Conservation (phyloP, 2,888 invertebrate genomes). For the Rhyacophila evoluta region DNA sequence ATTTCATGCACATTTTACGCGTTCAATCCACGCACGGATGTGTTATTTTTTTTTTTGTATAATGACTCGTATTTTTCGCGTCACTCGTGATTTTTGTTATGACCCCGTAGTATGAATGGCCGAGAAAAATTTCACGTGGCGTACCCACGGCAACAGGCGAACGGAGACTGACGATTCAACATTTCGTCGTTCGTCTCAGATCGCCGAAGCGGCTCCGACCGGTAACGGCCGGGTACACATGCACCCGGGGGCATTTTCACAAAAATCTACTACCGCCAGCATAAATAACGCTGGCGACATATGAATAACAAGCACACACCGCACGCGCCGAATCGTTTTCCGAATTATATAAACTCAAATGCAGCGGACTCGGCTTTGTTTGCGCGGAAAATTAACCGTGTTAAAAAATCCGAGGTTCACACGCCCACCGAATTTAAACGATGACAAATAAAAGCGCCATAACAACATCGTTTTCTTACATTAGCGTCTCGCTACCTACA, state of each 20-base stretch:
- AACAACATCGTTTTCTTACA: background rate
- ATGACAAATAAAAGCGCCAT: background rate
- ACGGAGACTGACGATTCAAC: background rate
- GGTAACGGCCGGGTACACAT: background rate
- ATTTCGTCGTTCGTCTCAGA: background rate
- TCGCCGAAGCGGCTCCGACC: background rate
- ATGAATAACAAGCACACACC: too few species aligned
- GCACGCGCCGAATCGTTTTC: background rate
- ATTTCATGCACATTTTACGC: background rate
- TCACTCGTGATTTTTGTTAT: background rate
- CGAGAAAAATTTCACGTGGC: background rate
- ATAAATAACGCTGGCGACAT: too few species aligned
- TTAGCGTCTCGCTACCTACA: background rate
- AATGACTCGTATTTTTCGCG: background rate
- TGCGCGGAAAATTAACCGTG: background rate
- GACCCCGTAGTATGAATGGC: background rate
- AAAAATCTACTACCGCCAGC: background rate
- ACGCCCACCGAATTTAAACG: background rate
- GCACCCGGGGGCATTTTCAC: background rate
- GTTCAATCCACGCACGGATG: background rate
- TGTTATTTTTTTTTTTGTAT: background rate
- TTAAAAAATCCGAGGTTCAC: background rate
- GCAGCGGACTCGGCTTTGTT: background rate
- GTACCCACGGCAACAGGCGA: background rate
- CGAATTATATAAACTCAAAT: background rate